Base-by-base conservation (phyloP, 2,797 vertebrate species). In the Takifugu rubripes region DNA sequence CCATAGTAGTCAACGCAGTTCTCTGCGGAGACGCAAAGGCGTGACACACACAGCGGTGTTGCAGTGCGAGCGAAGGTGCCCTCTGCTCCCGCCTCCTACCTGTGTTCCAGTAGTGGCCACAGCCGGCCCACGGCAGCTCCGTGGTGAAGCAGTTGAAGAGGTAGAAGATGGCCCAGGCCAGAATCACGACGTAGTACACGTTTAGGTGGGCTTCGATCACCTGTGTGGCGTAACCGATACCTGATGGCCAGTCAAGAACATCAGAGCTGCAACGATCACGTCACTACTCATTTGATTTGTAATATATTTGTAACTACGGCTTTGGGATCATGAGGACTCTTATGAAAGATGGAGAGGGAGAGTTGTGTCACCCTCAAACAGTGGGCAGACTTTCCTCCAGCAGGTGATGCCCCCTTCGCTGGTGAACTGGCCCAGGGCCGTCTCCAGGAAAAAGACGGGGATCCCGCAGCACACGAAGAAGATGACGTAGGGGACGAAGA, bases 51-150 rank as follows among this genome's bases (percentile, higher is more conserved):
- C 47, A 25, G 6, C 25, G 2, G 1, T 14, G 21, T 21, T 53
- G 25, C 7, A 3, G 25, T 2, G 1, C 14, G 16, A 52, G 3
- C 11, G 5, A 25, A 49, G 5, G 25, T 12, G 5, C 5, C 10
- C 9, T 11, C 3, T 14, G 5, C 6, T 53, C 21, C 10, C 25
- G 56, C 45, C 56, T 50, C 65, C 52, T 72, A 99, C 97, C 96
- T 93, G 97, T 98, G 71, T 99, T 99, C 97, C 97, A 99, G 56
- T 96, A 93, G n/a, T 99, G 97, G 10, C 95, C 96, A 84, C 97
- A 99, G 7, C 88, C 92, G 45, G 97, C 97, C 97, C 97, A 99
- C 52, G 97, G 97, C 47, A 98, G 92, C 66, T 98, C 96, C 0
- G 93, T 94, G 65, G 97, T 96, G 78, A 99, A 99, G 89, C 95